A percentile compares a stretch with the other conserved stretches of the same genome.
These are phyloP conservation scores for Chrysopa pallens DNA, from an alignment of 1,140 invertebrate genomes.

Conservation along the genomic window DNA sequence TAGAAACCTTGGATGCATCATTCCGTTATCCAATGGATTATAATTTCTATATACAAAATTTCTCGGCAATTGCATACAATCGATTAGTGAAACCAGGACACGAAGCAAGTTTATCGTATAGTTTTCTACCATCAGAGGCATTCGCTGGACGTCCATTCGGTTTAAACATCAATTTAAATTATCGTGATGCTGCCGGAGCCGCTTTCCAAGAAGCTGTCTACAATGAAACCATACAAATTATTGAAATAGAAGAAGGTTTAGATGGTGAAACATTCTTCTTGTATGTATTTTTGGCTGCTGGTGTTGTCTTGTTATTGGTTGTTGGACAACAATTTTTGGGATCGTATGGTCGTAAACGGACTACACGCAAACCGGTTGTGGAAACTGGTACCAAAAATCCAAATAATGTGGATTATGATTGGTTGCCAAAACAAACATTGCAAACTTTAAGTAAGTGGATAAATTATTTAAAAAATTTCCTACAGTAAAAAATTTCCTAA, in stretches of 20 bases:
- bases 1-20: constrained; percentile 89
- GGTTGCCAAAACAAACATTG: constrained; percentile 85
- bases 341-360: constrained; percentile 48
- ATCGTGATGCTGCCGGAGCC: constrained; percentile 59
- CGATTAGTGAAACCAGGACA: constrained; percentile 52
- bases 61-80: constrained; percentile 80
- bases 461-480: no score
- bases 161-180: constrained; percentile 82
- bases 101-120: constrained; percentile 89
- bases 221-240: constrained; percentile 95
- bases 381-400: constrained; percentile 74
- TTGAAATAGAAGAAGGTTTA: constrained; percentile 86
- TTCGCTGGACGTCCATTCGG: constrained; percentile 94
- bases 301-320: constrained; percentile 71
- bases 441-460: constrained; percentile 67
- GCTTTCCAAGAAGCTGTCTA: constrained; percentile 73
- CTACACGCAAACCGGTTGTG: constrained; percentile 29
- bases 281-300: constrained; percentile 83
- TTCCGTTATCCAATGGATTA: constrained; percentile 98
- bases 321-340: constrained; percentile 78
- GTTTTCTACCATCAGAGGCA: constrained; percentile 85
- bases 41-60: constrained; percentile 96
- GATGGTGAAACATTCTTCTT: constrained; percentile 98
- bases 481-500: no score
- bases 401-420: constrained; percentile 92